phyloP scores from a whole-genome alignment of 2,888 invertebrate species.

The Sinopyrophorus schimmeli region DNA sequence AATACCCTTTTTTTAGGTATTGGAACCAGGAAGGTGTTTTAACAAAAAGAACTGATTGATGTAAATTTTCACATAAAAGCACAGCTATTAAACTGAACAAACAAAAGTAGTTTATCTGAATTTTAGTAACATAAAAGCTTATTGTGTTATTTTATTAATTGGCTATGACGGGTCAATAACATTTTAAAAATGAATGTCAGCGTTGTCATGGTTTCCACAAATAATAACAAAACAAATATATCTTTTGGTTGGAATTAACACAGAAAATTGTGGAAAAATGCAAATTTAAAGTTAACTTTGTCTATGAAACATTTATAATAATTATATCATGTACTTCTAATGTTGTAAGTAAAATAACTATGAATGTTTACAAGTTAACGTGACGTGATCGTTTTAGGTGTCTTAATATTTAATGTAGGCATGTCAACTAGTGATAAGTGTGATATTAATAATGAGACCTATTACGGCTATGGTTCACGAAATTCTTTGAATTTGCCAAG shows the following conservation, averaged over 20 bases:
- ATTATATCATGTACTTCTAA: neutral
- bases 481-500: slow-evolving; percentile 14
- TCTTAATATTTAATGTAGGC: slow-evolving; percentile 21
- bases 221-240: slow-evolving; percentile 8
- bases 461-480: slow-evolving; percentile 7
- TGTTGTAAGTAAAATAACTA: neutral
- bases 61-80: too few relatives aligned
- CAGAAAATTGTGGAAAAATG: too few relatives aligned
- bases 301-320: neutral
- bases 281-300: slow-evolving; percentile 1
- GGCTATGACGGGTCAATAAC: slow-evolving; percentile 17
- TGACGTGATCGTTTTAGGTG: neutral
- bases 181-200: slow-evolving; percentile 1
- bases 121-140: neutral
- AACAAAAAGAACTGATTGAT: too few relatives aligned
- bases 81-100: too few relatives aligned
- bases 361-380: neutral
- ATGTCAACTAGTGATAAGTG: slow-evolving; percentile 24
- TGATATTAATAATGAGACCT: slow-evolving; percentile 15
- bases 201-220: slow-evolving; percentile 1
- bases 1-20: too few relatives aligned
- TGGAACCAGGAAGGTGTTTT: too few relatives aligned
- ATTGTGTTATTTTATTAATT: too few relatives aligned
- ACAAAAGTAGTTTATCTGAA: too few relatives aligned
- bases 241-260: too few relatives aligned